Conservation (phyloP, 2,113 vertebrate species). For the Noctilio leporinus region DNA sequence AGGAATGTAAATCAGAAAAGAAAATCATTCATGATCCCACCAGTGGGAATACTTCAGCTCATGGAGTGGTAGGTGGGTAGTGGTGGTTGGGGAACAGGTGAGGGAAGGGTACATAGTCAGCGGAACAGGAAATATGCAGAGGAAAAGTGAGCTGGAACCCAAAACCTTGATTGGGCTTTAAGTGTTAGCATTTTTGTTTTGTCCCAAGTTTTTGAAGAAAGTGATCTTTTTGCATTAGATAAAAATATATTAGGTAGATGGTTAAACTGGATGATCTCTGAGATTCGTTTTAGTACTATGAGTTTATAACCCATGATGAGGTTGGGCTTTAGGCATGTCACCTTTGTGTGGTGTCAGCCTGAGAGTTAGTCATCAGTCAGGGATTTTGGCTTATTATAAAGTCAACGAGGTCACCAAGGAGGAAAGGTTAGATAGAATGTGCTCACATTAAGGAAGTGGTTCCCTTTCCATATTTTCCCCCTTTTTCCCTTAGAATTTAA, state of each 20-base stretch:
- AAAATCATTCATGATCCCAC: background rate
- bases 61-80: background rate
- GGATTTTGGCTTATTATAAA: background rate
- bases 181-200: background rate
- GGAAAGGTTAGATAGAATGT: slow-evolving; percentile 7
- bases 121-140: background rate
- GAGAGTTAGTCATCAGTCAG: background rate
- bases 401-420: background rate
- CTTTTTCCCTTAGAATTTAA: background rate
- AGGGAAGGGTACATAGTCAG: background rate
- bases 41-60: background rate
- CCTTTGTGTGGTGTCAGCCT: background rate
- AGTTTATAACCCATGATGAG: background rate
- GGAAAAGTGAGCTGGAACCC: background rate
- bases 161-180: background rate
- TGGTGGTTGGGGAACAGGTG: background rate
- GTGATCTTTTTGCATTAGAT: background rate
- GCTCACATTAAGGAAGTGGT: background rate
- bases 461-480: background rate
- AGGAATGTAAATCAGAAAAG: background rate
- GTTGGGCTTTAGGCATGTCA: background rate
- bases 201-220: slow-evolving; percentile 7
- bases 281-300: background rate
- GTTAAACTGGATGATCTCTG: background rate
- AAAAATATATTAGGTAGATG: background rate